These are phyloP conservation scores for Babyrousa celebensis DNA, from an alignment of 2,797 vertebrate species.

Conservation along the genomic window DNA sequence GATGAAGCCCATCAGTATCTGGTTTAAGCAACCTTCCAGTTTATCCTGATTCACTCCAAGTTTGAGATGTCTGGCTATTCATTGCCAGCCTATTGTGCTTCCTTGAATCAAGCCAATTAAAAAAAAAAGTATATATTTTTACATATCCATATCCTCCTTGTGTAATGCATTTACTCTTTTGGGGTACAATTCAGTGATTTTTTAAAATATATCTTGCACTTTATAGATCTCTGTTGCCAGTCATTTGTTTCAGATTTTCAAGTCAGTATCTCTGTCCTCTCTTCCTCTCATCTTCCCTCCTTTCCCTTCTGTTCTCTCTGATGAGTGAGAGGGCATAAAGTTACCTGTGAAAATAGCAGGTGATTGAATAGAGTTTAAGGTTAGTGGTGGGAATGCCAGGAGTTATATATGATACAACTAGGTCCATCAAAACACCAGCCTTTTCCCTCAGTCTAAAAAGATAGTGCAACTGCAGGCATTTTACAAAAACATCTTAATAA, in stretches of 20 bases:
- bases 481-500: not conserved
- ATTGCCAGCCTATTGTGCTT: not conserved
- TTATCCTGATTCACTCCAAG: not conserved
- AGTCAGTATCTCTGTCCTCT: not conserved
- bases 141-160: not conserved
- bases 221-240: not conserved
- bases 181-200: not conserved
- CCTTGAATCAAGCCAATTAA: not conserved
- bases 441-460: not conserved
- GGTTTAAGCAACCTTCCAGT: not conserved
- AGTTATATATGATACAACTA: not conserved
- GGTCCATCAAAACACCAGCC: not conserved
- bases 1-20: not conserved
- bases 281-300: no score
- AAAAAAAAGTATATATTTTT: not conserved
- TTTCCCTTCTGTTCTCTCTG: not conserved
- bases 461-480: not conserved
- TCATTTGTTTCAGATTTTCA: slow-evolving; percentile 44
- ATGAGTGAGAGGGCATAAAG: not conserved
- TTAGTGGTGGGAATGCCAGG: not conserved
- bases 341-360: not conserved
- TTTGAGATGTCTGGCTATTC: not conserved
- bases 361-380: not conserved
- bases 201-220: not conserved
- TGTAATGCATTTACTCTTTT: not conserved